Percentiles rank a stretch among this genome's conserved stretches.
These are phyloP conservation scores for Castor canadensis DNA, from an alignment of 2,113 vertebrate genomes.

Conservation along the genomic window DNA sequence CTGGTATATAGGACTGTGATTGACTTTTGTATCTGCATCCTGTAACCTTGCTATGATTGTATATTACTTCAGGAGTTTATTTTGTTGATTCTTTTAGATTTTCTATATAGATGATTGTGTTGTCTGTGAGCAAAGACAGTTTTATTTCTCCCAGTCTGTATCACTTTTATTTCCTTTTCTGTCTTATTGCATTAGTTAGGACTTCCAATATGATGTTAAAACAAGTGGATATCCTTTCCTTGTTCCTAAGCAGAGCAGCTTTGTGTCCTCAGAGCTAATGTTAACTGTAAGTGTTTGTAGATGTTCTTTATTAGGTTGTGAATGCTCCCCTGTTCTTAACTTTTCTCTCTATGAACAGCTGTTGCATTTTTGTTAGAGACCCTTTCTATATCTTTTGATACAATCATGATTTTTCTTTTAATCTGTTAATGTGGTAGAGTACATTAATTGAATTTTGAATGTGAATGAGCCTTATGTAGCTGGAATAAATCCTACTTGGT, in stretches of 20 bases:
- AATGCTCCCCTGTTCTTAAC: not conserved
- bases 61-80: not conserved
- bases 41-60: not conserved
- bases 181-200: not conserved
- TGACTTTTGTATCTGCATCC: not conserved
- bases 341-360: not conserved
- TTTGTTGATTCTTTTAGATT: constrained; percentile 4
- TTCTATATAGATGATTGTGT: not conserved
- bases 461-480: not conserved
- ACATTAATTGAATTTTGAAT: not conserved
- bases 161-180: not conserved
- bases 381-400: not conserved
- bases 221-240: not conserved
- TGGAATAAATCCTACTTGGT: not conserved
- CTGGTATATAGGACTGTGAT: not conserved
- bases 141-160: not conserved
- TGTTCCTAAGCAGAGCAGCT: not conserved
- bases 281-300: not conserved
- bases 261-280: not conserved
- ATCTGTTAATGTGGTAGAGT: not conserved
- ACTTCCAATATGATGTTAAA: not conserved
- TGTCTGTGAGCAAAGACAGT: not conserved
- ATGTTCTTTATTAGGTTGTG: not conserved
- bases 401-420: not conserved
- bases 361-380: not conserved